Conservation (phyloP, 2,797 vertebrate genomes). For the Taenioides sp. region DNA sequence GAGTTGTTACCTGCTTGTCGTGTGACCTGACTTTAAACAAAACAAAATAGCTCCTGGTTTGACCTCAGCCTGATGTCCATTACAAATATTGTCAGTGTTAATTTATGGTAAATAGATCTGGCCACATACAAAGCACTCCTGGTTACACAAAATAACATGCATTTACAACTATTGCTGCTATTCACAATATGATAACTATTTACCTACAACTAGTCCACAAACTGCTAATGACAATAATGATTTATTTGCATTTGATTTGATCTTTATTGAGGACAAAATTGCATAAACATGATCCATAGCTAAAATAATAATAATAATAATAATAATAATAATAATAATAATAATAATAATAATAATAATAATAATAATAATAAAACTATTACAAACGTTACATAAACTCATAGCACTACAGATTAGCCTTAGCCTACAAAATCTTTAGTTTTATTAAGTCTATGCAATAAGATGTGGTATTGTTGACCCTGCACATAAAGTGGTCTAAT, state of each 20-base stretch:
- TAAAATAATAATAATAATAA: too few species aligned
- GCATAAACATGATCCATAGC: too few species aligned
- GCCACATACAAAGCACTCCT: neutral
- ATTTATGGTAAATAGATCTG: neutral
- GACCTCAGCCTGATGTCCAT: neutral
- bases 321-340: neutral
- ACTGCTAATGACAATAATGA: neutral
- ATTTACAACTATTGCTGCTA: too few species aligned
- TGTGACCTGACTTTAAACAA: neutral
- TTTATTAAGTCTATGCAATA: neutral
- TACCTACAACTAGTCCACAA: neutral
- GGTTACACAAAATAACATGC: neutral
- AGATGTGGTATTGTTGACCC: neutral
- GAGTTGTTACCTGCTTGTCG: neutral
- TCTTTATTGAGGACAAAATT: too few species aligned
- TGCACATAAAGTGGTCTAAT: slow-evolving; percentile 49
- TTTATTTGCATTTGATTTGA: too few species aligned
- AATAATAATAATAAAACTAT: neutral
- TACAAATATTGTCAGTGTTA: neutral
- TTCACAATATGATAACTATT: neutral
- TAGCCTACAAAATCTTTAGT: neutral
- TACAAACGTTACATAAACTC: neutral
- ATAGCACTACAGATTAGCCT: neutral
- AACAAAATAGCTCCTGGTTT: neutral
- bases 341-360: neutral